A percentile compares a stretch with the other conserved stretches of the same genome.
These are phyloP conservation scores for Corythornis madagascariensis DNA, from an alignment of 2,113 vertebrate genomes.

Conservation along the genomic window DNA sequence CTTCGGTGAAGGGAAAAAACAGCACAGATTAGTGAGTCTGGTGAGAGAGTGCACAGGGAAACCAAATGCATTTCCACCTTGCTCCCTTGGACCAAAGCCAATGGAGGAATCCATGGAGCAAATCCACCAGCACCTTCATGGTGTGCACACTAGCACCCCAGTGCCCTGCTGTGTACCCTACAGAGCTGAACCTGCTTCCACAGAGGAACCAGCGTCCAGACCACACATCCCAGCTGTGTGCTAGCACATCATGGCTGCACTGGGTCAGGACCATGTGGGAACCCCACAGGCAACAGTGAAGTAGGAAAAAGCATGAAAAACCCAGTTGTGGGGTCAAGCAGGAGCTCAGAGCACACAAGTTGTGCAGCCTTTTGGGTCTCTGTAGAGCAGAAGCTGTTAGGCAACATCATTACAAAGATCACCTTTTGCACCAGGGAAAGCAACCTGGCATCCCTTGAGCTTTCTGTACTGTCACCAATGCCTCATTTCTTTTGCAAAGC, in stretches of 20 bases:
- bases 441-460: not conserved
- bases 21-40: rapidly evolving
- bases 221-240: rapidly evolving
- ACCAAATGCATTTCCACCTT: rapidly evolving
- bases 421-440: not conserved
- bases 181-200: rapidly evolving
- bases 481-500: not conserved
- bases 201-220: not conserved
- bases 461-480: rapidly evolving
- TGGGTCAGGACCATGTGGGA: rapidly evolving
- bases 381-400: rapidly evolving
- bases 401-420: not conserved
- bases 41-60: rapidly evolving
- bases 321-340: not conserved
- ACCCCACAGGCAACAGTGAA: rapidly evolving
- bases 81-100: rapidly evolving
- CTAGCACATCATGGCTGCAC: not conserved
- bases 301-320: not conserved
- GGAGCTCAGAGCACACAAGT: not conserved
- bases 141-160: not conserved
- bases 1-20: not conserved
- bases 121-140: not conserved
- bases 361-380: not conserved
- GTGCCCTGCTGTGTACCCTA: not conserved
- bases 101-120: rapidly evolving